Evolutionary conservation across 1,140 invertebrate species (phyloP).

Genomic region (Teleogryllus occipitalis): DNA sequence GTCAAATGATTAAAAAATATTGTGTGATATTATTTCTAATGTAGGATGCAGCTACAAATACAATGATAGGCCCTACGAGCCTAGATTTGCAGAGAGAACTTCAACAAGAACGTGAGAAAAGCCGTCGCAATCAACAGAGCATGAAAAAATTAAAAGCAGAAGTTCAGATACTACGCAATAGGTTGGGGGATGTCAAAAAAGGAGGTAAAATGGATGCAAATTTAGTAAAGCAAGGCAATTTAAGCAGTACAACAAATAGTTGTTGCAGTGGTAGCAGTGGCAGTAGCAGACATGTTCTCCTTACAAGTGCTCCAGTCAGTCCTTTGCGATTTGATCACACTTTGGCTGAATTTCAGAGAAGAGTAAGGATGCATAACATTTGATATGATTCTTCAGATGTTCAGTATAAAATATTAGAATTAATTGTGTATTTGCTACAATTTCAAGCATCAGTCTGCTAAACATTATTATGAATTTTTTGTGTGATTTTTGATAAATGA

Average conservation of each 20-base stretch:
- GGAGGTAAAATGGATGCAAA: constrained; percentile 10
- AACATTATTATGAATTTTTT: not conserved
- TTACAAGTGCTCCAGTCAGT: constrained; percentile 7
- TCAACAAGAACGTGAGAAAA: constrained; percentile 11
- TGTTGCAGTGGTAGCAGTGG: not conserved
- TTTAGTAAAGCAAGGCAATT: constrained; percentile 3
- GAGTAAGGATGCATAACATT: constrained; percentile 8
- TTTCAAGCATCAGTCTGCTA: too few species aligned
- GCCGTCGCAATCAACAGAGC: constrained; percentile 14
- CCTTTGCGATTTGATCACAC: constrained; percentile 10
- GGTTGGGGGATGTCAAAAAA: constrained; percentile 9
- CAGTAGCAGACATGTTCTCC: not conserved
- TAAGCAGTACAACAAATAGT: not conserved
- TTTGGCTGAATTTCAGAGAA: constrained; percentile 14
- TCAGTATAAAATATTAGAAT: too few species aligned
- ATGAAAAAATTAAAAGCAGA: constrained; percentile 16
- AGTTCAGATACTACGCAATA: constrained; percentile 7
- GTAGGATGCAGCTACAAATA: constrained; percentile 20
- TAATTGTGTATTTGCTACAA: too few species aligned
- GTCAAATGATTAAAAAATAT: too few species aligned
- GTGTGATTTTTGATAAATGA: not conserved
- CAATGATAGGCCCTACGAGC: constrained; percentile 1
- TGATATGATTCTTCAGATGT: not conserved
- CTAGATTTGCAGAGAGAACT: constrained; percentile 15
- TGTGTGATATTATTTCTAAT: not conserved